phyloP scores from a whole-genome alignment of 2,888 invertebrate genomes.

The Callyntrura sp. region DNA sequence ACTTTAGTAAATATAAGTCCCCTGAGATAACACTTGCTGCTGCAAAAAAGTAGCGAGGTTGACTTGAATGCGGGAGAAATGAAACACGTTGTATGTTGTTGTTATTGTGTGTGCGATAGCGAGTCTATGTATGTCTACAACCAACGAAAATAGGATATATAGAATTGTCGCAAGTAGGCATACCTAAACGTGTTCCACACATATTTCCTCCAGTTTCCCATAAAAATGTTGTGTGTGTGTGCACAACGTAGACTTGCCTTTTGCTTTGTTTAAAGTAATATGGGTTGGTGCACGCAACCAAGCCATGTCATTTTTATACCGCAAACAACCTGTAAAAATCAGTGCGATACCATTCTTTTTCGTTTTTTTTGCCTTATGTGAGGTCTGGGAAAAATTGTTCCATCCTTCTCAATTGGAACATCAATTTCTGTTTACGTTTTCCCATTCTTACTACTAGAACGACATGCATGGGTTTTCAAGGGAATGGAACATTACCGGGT shows the following conservation, averaged over 20 bases:
- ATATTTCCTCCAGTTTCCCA: conserved; percentile 53
- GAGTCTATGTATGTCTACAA: too few relatives aligned
- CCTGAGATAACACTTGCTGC: conserved; percentile 74
- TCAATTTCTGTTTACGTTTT: background rate
- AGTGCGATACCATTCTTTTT: conserved; percentile 21
- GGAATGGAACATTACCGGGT: background rate
- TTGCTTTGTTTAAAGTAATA: background rate
- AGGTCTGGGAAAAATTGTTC: conserved; percentile 13
- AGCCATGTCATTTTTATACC: conserved; percentile 60
- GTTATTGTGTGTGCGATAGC: conserved; percentile 1
- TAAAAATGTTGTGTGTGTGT: conserved; percentile 52
- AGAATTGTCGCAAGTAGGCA: conserved; percentile 47
- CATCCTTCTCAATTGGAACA: conserved; percentile 49
- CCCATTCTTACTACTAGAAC: background rate
- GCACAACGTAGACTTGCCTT: background rate
- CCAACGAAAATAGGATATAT: too few relatives aligned
- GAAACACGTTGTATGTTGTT: conserved; percentile 42
- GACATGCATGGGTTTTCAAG: background rate
- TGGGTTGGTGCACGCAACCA: conserved; percentile 60
- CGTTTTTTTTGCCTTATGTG: background rate
- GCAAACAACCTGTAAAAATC: conserved; percentile 42
- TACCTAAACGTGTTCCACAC: conserved; percentile 56
- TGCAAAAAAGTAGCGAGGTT: conserved; percentile 10
- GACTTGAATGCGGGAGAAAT: conserved; percentile 22
- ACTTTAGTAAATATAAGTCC: conserved; percentile 69